These are phyloP conservation scores for Neoascia interrupta DNA, from an alignment of 2,888 invertebrate species.

Conservation along the genomic window DNA sequence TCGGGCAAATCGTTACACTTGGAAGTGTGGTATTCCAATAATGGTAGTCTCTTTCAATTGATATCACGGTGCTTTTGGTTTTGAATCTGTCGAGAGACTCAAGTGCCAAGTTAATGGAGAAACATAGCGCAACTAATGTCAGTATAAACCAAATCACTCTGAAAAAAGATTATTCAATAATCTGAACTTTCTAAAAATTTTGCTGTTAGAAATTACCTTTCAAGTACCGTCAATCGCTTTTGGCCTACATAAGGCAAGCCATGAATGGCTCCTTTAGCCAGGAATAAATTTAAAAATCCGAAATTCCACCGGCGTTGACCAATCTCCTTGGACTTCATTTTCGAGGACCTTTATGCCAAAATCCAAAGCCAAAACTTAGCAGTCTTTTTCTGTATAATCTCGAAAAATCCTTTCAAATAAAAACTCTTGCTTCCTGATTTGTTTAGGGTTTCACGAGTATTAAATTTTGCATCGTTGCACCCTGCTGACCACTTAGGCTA, in stretches of 20 bases:
- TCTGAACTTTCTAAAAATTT: background rate
- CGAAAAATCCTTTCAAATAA: background rate
- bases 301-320: background rate
- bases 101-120: conserved; percentile 74
- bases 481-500: conserved; percentile 27
- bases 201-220: conserved; percentile 71
- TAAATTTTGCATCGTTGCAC: conserved; percentile 35
- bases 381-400: no score
- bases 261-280: conserved; percentile 75
- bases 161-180: background rate
- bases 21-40: conserved; percentile 78
- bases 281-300: conserved; percentile 72
- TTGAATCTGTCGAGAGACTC: conserved; percentile 76
- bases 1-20: conserved; percentile 77
- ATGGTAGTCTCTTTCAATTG: conserved; percentile 77
- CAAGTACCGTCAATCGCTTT: conserved; percentile 71
- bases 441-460: background rate
- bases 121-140: conserved; percentile 73
- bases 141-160: conserved; percentile 75
- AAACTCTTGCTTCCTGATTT: background rate
- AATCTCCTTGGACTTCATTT: conserved; percentile 6
- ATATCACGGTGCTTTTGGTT: conserved; percentile 77
- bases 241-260: conserved; percentile 75
- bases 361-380: no score
- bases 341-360: background rate